A percentile compares a stretch with the other conserved stretches of the same genome.
phyloP scores from a whole-genome alignment of 2,888 invertebrate genomes.

The Lypha dubia region DNA sequence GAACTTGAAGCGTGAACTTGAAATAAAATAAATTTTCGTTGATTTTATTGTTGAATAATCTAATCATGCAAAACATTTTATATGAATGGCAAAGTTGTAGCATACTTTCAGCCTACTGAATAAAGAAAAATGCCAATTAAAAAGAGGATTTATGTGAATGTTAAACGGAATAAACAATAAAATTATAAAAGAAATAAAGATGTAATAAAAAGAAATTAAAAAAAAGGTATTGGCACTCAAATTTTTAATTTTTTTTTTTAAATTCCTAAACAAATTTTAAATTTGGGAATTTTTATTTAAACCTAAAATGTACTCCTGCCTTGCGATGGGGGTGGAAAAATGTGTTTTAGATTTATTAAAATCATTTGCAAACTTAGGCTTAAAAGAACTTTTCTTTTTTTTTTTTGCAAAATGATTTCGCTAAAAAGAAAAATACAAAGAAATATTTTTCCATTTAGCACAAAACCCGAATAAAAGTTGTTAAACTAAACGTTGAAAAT shows the following conservation, averaged over 20 bases:
- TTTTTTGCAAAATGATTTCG: not conserved
- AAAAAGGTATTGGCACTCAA: not conserved
- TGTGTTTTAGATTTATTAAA: not conserved
- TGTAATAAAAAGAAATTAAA: too few relatives aligned
- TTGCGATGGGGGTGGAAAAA: not conserved
- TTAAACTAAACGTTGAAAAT: conserved; percentile 15
- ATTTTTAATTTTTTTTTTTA: not conserved
- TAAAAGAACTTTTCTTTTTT: not conserved
- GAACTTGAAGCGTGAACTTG: not conserved
- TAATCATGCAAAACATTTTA: conserved; percentile 41
- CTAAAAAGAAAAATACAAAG: not conserved
- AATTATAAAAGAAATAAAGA: not conserved
- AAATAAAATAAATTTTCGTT: conserved; percentile 58
- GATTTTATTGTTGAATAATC: conserved; percentile 56
- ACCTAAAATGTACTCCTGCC: not conserved
- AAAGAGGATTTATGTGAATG: conserved; percentile 16
- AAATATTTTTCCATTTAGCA: conserved; percentile 9
- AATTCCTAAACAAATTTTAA: not conserved
- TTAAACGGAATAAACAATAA: not conserved
- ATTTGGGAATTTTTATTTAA: not conserved
- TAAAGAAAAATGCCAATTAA: conserved; percentile 3
- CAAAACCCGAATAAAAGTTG: conserved; percentile 31
- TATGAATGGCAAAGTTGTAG: not conserved
- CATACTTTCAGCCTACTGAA: conserved; percentile 23
- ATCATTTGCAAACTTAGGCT: conserved; percentile 1